Evolutionary conservation across 2,888 invertebrate species (phyloP), one percentile per base, ranked within the genome.

Genomic region (Rhagium mordax): DNA sequence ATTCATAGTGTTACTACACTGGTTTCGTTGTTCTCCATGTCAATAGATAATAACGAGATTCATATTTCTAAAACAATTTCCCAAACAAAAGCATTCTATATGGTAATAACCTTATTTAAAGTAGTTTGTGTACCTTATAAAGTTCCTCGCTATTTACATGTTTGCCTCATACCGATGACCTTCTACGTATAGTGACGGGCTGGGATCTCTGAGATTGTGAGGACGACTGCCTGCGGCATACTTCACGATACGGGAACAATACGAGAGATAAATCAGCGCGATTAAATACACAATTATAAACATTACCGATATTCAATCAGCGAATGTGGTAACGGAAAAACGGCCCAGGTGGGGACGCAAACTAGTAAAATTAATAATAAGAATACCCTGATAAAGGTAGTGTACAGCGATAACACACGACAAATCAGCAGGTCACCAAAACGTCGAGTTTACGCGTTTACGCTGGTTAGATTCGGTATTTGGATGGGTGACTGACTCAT

Each of bases 1-100:
- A 72, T 72, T 72, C 72, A 72, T 72, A 61, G 71, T 51, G 51
- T 8, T 67, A 67, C 71, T 53, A 33, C 49, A 55, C 20, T 21
- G 47, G 41, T 66, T 67, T 53, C 33, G 27, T 16, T 62, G 64
- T 74, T 68, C 70, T 70, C 74, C 60, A 70, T 70, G 70, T 76
- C 72, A 59, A 70, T 69, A 72, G 65, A 68, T 72, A 72, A 59
- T 59, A 59, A 59, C 59, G 33, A 59, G 18, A 76, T 76, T 76
- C 74, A 74, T 76, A 74, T 76, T 76, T 75, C 74, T 71, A 77
- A 72, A 77, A 77, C 74, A 77, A 75, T 75, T 73, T 70, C 60
- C 73, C 61, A 72, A 69, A 62, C 68, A 51, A 61, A 66, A 61
- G 69, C 75, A 61, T 68, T 77, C 75, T 77, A 77, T 77, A 77